Percentiles rank a stretch among this genome's conserved stretches.
Conservation (phyloP, 1,140 invertebrate species). For the Trypoxylus dichotomus region DNA sequence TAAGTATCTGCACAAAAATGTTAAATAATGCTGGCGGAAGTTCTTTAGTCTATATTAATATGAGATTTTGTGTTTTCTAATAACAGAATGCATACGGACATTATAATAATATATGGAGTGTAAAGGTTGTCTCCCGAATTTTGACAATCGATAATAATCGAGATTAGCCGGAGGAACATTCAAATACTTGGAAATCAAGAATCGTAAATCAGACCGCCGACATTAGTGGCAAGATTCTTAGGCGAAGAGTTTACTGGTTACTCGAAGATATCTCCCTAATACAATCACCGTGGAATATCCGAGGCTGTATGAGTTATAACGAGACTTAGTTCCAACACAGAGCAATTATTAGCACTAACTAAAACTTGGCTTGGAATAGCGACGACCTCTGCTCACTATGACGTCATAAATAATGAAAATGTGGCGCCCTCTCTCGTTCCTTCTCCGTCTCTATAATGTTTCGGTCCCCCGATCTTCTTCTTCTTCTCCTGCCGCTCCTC, state of each 20-base stretch:
- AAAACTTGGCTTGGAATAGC: constrained; percentile 50
- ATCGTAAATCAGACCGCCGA: constrained; percentile 40
- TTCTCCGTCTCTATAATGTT: constrained; percentile 4
- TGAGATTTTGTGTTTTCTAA: no score
- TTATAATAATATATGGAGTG: not conserved
- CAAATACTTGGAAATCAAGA: constrained; percentile 32
- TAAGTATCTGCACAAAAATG: no score
- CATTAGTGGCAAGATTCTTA: constrained; percentile 39
- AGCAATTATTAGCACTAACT: constrained; percentile 53
- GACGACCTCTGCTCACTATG: constrained; percentile 49
- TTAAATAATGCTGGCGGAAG: no score
- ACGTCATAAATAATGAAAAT: constrained; percentile 55
- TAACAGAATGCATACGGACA: not conserved
- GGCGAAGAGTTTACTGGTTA: constrained; percentile 38
- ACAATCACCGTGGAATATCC: constrained; percentile 38
- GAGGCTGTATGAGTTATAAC: constrained; percentile 41
- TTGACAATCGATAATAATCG: constrained; percentile 28
- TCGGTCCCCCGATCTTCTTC: not conserved
- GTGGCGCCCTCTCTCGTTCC: constrained; percentile 33
- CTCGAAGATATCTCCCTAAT: constrained; percentile 40
- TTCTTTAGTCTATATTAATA: no score
- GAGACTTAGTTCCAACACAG: constrained; percentile 43
- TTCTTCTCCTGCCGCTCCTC: constrained; percentile 22
- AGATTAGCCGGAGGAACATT: constrained; percentile 28
- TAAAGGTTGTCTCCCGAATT: constrained; percentile 25